A percentile compares a stretch with the other conserved stretches of the same genome.
These are phyloP conservation scores for Orchesellides sinensis DNA, from an alignment of 2,888 invertebrate genomes.

Conservation along the genomic window DNA sequence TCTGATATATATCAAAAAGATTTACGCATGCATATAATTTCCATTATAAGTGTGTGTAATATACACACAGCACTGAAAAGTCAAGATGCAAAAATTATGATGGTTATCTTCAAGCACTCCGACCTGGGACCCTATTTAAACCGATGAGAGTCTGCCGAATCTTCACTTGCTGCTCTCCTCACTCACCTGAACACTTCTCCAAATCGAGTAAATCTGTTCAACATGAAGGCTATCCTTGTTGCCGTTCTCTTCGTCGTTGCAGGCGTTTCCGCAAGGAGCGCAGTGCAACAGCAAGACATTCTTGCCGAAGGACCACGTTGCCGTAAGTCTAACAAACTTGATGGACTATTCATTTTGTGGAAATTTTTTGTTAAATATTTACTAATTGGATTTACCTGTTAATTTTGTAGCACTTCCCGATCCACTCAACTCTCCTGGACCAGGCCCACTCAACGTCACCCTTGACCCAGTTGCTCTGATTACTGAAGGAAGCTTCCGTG, in stretches of 20 bases:
- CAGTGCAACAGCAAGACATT: slow-evolving; percentile 33
- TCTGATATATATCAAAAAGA: no score
- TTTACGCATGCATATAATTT: no score
- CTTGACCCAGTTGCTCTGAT: slow-evolving; percentile 49
- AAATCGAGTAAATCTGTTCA: slow-evolving; percentile 1
- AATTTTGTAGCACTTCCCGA: slow-evolving; percentile 52
- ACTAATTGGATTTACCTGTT: background rate
- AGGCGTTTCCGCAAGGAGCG: slow-evolving; percentile 46
- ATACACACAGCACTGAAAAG: no score
- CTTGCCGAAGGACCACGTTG: slow-evolving; percentile 45
- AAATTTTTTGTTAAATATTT: background rate
- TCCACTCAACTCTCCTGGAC: slow-evolving; percentile 28
- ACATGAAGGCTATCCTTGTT: slow-evolving; percentile 54
- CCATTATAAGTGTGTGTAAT: no score
- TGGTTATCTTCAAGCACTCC: no score
- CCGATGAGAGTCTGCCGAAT: background rate
- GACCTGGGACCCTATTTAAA: slow-evolving; percentile 12
- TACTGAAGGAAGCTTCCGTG: slow-evolving; percentile 32
- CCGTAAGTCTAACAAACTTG: slow-evolving; percentile 37
- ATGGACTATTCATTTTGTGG: background rate
- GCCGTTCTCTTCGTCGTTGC: slow-evolving; percentile 48
- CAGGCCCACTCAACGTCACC: slow-evolving; percentile 47
- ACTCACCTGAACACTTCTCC: background rate
- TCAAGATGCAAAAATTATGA: no score
- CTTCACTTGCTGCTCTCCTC: slow-evolving; percentile 16